Percentiles rank a stretch among this genome's conserved stretches.
Conservation (phyloP, 2,113 vertebrate genomes). For the Noturus placidus region DNA sequence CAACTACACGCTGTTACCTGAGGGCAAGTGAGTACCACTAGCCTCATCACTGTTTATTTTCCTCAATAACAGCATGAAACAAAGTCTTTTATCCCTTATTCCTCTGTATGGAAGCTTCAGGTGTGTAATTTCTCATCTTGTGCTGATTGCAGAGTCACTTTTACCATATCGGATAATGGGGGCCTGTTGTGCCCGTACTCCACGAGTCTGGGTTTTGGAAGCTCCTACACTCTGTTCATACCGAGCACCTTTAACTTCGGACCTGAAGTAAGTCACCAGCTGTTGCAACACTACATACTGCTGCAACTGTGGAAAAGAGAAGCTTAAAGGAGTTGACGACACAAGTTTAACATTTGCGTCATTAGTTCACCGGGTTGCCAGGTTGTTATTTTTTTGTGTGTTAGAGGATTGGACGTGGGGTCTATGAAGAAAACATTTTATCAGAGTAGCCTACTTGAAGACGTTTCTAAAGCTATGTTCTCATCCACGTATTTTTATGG, state of each 20-base stretch:
- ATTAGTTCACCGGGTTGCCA: not conserved
- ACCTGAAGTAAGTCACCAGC: conserved; percentile 47
- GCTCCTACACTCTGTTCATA: conserved; percentile 80
- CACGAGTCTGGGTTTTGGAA: conserved; percentile 74
- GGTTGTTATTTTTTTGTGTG: not conserved
- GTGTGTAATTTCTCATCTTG: not conserved
- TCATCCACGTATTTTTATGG: too few relatives aligned
- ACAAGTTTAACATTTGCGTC: not conserved
- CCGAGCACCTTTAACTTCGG: conserved; percentile 49
- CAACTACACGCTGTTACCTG: conserved; percentile 2
- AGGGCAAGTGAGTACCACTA: conserved; percentile 63
- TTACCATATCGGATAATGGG: not conserved
- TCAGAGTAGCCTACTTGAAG: not conserved
- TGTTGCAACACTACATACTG: not conserved
- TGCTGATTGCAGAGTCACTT: conserved; percentile 48
- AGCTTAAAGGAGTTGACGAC: not conserved
- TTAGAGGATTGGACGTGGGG: not conserved
- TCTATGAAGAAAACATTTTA: not conserved
- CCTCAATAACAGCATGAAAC: not conserved
- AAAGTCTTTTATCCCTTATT: not conserved
- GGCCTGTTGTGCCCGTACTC: conserved; percentile 38
- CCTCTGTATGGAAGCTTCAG: not conserved
- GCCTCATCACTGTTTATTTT: not conserved
- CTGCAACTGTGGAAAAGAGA: not conserved
- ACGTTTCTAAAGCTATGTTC: not conserved